phyloP scores from a whole-genome alignment of 2,797 vertebrate genomes.

The Pristis pectinata region DNA sequence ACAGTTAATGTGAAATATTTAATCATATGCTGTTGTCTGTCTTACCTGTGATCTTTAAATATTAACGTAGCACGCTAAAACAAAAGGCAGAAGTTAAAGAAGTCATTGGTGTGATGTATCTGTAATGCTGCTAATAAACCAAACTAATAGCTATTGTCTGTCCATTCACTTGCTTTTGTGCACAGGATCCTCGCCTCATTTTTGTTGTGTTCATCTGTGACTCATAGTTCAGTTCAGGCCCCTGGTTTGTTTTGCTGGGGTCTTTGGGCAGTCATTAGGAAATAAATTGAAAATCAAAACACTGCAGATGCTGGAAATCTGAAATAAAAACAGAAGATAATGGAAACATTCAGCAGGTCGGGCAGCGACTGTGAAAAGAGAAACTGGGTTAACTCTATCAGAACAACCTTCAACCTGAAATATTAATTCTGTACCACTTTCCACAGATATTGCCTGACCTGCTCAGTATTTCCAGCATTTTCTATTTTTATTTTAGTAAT shows the following conservation, averaged over 20 bases:
- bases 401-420: too few relatives aligned
- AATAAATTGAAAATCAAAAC: background rate
- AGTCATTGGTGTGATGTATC: slow-evolving; percentile 25
- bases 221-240: background rate
- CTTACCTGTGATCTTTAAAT: background rate
- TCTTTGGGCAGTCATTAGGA: background rate
- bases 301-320: too few relatives aligned
- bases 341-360: too few relatives aligned
- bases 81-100: background rate
- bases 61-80: background rate
- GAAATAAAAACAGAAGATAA: too few relatives aligned
- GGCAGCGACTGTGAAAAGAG: too few relatives aligned
- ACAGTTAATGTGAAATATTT: background rate
- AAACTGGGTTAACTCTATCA: too few relatives aligned
- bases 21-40: background rate
- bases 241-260: background rate
- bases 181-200: background rate
- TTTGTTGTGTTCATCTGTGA: background rate
- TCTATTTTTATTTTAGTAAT: background rate
- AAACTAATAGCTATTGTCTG: background rate
- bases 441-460: too few relatives aligned
- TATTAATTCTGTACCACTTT: too few relatives aligned
- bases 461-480: too few relatives aligned
- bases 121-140: slow-evolving; percentile 29
- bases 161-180: background rate